Base-by-base conservation (phyloP, 92 coral and sea anemone genomes). In the Epizoanthus ramosus region DNA sequence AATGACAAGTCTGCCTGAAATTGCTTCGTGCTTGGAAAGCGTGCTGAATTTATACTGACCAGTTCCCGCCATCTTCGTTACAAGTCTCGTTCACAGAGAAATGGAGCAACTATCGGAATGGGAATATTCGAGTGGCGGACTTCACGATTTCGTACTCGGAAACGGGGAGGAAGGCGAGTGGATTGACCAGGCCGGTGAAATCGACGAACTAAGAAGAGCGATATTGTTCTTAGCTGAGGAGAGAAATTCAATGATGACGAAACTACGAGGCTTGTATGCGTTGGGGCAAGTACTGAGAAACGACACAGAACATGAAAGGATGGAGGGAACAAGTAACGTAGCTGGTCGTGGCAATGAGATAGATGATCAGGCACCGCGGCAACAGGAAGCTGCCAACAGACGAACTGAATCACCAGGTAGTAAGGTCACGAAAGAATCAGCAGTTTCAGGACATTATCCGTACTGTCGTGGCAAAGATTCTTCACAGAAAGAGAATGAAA, bases 191-290 rank as follows among this genome's bases (percentile, higher is more conserved):
- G 86, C 61, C 22, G 86, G 71, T 2, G 88, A 71, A 41, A 81
- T 57, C 22, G 89, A 88, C 53, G 92, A 90, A n/a, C 90, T 74
- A 8, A 57, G 85, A 72, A 54, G 85, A 54, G 68, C 65, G 17
- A 71, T 90, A 37, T 43, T 88, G 18, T 83, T 63, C 74, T 81
- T 90, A 80, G 79, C 87, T 16, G 89, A 60, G 17, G 92, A 91
- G 28, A 85, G 91, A 43, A 85, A 88, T 68, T 64, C 86, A 68
- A 73, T 88, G 77, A 86, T 90, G 64, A 66, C 61, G 18, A 85
- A 86, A 74, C 77, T 90, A 2, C 86, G 85, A 23, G 91, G 85
- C 18, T 63, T 84, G 68, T 9, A 87, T 68, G 81, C 85, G n/a
- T 35, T 88, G 59, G 80, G 81, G 14, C 56, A 79, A 54, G 88